Conservation (phyloP, 2,797 vertebrate species). For the Coccyzus lansbergi region DNA sequence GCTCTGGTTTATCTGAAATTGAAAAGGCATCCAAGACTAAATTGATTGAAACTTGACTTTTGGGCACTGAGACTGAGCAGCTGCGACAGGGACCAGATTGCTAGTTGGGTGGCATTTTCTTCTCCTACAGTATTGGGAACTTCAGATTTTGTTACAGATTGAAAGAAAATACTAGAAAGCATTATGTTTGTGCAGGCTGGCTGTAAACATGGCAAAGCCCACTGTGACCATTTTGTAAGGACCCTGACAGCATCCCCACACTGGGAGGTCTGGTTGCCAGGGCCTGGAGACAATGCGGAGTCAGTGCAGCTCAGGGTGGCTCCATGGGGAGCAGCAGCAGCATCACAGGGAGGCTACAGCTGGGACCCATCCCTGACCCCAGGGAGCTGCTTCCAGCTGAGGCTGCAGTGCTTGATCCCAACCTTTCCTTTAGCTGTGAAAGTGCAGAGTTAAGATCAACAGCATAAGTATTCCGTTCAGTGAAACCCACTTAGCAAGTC, state of each 20-base stretch:
- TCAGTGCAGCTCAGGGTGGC: not conserved
- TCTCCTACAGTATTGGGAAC: not conserved
- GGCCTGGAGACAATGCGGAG: not conserved
- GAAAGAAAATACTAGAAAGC: constrained; percentile 1
- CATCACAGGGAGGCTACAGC: not conserved
- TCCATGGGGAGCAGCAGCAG: not conserved
- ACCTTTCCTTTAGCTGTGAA: not conserved
- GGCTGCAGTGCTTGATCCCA: too few species aligned
- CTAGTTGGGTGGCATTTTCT: not conserved
- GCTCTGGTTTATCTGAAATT: constrained; percentile 11
- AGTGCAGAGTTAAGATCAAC: not conserved
- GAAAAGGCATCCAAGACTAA: constrained; percentile 23
- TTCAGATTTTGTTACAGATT: constrained; percentile 7
- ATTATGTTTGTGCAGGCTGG: not conserved
- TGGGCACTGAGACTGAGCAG: constrained; percentile 10
- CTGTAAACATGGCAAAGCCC: not conserved
- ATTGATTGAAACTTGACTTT: constrained; percentile 17
- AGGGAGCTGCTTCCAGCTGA: not conserved
- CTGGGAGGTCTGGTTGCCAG: accelerated
- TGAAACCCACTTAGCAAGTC: not conserved
- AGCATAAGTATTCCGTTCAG: accelerated
- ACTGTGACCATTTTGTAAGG: not conserved
- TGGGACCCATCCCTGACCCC: not conserved
- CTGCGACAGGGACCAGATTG: not conserved
- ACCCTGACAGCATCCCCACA: not conserved